Percentiles rank a stretch among this genome's conserved stretches.
These are phyloP conservation scores for Trochalopteron elliotii DNA, from an alignment of 2,113 vertebrate genomes.

Conservation along the genomic window DNA sequence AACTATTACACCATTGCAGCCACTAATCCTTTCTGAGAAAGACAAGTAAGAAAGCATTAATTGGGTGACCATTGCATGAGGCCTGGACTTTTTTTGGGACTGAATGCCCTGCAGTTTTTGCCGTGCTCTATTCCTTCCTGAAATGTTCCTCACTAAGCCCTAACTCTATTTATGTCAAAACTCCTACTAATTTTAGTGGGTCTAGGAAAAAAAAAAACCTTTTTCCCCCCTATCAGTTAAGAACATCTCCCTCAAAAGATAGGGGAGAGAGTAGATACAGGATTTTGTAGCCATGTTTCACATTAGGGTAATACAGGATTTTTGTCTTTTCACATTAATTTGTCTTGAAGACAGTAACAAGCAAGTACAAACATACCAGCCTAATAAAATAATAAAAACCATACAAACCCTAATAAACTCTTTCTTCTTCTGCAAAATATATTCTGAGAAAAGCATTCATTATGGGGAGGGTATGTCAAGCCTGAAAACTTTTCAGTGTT, in stretches of 20 bases:
- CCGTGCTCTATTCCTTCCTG: not conserved
- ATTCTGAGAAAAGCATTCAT: not conserved
- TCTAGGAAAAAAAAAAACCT: not conserved
- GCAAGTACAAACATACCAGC: not conserved
- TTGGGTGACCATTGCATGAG: not conserved
- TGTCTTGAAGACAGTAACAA: not conserved
- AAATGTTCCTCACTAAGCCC: slow-evolving; percentile 13
- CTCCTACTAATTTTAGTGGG: not conserved
- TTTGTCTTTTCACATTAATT: not conserved
- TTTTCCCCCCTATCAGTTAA: not conserved
- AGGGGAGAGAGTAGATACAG: not conserved
- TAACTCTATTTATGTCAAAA: not conserved
- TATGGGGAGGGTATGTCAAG: not conserved
- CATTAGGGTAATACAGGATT: not conserved
- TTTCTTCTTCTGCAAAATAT: not conserved
- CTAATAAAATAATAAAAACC: no score
- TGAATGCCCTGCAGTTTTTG: not conserved
- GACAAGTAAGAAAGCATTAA: not conserved
- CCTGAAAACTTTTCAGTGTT: not conserved
- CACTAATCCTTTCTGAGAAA: slow-evolving; percentile 52
- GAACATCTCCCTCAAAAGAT: not conserved
- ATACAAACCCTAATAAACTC: not conserved
- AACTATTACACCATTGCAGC: not conserved
- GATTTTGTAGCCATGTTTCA: not conserved
- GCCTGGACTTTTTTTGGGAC: not conserved